Conservation (phyloP, 2,113 vertebrate species). For the Galbula dea region DNA sequence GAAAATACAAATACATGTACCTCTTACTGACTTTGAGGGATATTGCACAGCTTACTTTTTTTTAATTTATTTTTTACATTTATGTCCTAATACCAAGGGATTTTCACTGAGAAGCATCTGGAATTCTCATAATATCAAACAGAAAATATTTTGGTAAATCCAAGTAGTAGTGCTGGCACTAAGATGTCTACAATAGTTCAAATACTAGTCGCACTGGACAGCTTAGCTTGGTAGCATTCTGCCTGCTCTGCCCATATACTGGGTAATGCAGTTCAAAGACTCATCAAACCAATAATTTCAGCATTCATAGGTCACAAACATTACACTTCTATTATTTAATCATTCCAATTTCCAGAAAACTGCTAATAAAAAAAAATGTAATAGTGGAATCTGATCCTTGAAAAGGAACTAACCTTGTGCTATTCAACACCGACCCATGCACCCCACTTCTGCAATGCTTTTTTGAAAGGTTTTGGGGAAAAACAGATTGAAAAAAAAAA, state of each 20-base stretch:
- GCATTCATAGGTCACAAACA: neutral
- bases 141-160: conserved; percentile 21
- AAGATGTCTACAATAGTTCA: neutral
- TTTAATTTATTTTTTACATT: neutral
- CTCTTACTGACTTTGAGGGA: neutral
- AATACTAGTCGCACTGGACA: neutral
- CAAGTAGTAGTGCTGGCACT: neutral
- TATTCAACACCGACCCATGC: neutral
- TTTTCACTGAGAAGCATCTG: neutral
- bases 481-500: neutral
- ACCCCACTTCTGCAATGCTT: neutral
- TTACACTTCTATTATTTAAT: neutral
- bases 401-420: neutral
- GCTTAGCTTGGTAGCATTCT: neutral
- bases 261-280: neutral
- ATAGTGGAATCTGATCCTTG: neutral
- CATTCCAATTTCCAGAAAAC: neutral
- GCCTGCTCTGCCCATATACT: neutral
- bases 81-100: neutral
- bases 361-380: neutral
- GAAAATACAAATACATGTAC: neutral
- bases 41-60: neutral
- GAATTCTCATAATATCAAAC: neutral
- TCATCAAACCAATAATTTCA: neutral
- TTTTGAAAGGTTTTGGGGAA: neutral